These are phyloP conservation scores for Psammodynastes pulverulentus DNA, from an alignment of 2,113 vertebrate genomes.

Conservation along the genomic window DNA sequence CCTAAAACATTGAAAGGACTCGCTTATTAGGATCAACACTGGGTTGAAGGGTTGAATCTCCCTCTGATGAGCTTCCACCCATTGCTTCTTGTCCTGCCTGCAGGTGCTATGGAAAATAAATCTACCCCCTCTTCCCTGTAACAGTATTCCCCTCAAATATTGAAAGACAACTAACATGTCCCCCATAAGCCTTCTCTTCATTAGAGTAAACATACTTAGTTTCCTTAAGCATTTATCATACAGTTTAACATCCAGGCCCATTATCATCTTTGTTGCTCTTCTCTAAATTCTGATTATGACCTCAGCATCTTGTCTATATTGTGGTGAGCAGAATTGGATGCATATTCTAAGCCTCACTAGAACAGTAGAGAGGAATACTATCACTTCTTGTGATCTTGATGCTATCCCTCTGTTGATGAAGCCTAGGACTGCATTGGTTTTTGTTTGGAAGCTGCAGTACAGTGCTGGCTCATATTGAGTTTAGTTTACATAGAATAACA, in stretches of 20 bases:
- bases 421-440: neutral
- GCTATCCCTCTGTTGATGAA: neutral
- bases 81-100: conserved; percentile 5
- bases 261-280: neutral
- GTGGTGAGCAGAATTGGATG: neutral
- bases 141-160: neutral
- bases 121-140: neutral
- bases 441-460: neutral
- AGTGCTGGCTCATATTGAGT: neutral
- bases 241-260: neutral
- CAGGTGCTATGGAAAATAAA: neutral
- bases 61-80: neutral
- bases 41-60: conserved; percentile 1
- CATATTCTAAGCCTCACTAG: neutral
- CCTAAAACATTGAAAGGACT: conserved; percentile 43
- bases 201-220: neutral
- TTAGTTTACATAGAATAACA: too few species aligned
- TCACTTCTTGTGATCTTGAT: neutral
- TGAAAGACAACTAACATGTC: neutral
- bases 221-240: neutral
- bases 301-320: neutral
- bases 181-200: neutral
- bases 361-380: neutral
- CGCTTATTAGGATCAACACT: conserved; percentile 31
- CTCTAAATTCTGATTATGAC: too few species aligned